Percentiles rank a stretch among this genome's conserved stretches.
Conservation (phyloP, 2,113 vertebrate genomes). For the Elanoides forficatus region DNA sequence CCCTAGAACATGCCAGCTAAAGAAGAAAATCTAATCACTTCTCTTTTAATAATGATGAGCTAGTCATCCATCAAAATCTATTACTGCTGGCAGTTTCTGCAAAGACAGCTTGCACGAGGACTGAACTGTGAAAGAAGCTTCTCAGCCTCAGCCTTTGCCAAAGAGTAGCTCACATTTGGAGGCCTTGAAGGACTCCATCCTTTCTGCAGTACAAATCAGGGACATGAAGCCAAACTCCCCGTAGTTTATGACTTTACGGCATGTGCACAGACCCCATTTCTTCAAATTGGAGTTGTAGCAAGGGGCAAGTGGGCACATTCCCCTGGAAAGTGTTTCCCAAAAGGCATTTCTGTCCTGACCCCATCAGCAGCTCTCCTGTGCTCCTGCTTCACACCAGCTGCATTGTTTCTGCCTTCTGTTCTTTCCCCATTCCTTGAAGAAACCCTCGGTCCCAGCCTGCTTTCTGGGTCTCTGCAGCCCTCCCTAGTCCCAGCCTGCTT, state of each 20-base stretch:
- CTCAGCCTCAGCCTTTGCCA: neutral
- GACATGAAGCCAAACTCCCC: rapidly evolving
- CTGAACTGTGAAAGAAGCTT: neutral
- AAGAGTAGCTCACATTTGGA: neutral
- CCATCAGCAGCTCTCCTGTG: neutral
- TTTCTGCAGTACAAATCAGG: neutral
- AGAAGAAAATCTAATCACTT: neutral
- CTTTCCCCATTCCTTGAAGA: neutral
- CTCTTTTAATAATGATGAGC: neutral
- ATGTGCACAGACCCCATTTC: neutral
- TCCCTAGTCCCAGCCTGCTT: neutral
- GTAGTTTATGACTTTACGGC: neutral
- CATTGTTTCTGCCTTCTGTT: neutral
- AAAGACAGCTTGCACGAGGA: neutral
- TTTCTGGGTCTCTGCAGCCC: neutral
- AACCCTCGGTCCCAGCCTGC: neutral
- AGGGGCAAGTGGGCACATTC: neutral
- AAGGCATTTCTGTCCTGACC: neutral
- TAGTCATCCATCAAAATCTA: neutral
- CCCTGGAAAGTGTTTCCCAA: neutral
- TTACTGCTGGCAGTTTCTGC: neutral
- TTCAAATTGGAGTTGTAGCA: neutral
- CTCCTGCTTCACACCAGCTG: neutral
- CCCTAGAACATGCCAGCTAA: neutral
- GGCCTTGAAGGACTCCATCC: neutral